Conservation (phyloP, 1,140 invertebrate species). For the Anthonomus grandis region DNA sequence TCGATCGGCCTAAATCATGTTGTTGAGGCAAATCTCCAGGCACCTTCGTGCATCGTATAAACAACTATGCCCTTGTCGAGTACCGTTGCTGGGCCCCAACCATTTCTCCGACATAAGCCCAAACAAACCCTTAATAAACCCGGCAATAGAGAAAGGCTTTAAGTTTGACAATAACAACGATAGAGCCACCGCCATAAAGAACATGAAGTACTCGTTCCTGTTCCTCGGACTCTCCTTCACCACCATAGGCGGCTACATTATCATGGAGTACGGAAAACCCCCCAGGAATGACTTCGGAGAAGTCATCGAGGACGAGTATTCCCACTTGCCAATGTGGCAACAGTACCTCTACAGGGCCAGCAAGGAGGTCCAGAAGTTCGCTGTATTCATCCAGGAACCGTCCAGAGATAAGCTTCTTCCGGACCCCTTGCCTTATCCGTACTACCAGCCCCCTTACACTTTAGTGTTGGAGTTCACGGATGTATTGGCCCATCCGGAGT, state of each 20-base stretch:
- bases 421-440: slow-evolving; percentile 87
- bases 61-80: too few relatives aligned
- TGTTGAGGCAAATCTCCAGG: too few relatives aligned
- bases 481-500: slow-evolving; percentile 95
- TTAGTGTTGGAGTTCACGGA: slow-evolving; percentile 94
- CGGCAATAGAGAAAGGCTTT: too few relatives aligned
- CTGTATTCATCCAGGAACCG: slow-evolving; percentile 76
- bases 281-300: slow-evolving; percentile 68
- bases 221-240: slow-evolving; percentile 52
- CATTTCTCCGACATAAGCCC: too few relatives aligned
- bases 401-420: slow-evolving; percentile 92
- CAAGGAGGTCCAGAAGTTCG: slow-evolving; percentile 20
- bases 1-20: too few relatives aligned
- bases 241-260: slow-evolving; percentile 49
- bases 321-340: slow-evolving; percentile 62
- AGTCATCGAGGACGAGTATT: slow-evolving; percentile 74
- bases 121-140: too few relatives aligned
- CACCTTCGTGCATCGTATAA: too few relatives aligned
- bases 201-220: slow-evolving; percentile 55
- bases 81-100: background rate
- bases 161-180: too few relatives aligned
- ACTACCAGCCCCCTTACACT: slow-evolving; percentile 96
- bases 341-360: slow-evolving; percentile 66
- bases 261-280: slow-evolving; percentile 68
- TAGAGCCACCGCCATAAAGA: slow-evolving; percentile 51